Evolutionary conservation across 2,888 invertebrate species (phyloP).

Genomic region (Tineola bisselliella): DNA sequence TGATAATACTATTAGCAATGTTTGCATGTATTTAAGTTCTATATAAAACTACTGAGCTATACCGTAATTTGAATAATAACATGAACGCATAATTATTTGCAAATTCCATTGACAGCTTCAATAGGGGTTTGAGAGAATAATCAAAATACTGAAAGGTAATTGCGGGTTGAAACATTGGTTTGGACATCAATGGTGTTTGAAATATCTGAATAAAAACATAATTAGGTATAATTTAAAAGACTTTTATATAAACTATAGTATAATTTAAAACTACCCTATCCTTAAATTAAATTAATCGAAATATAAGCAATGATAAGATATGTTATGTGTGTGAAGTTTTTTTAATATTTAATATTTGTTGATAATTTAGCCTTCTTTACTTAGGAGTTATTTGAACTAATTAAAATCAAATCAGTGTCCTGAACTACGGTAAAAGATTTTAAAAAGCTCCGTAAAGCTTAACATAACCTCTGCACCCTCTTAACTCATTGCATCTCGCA

Average conservation of each 20-base stretch:
- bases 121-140: background rate
- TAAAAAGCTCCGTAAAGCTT: background rate
- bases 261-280: too few relatives aligned
- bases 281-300: too few relatives aligned
- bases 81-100: background rate
- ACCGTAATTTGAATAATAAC: background rate
- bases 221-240: too few relatives aligned
- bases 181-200: background rate
- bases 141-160: background rate
- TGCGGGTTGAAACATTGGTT: background rate
- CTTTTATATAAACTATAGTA: too few relatives aligned
- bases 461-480: constrained; percentile 10
- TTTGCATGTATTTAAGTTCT: too few relatives aligned
- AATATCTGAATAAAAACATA: background rate
- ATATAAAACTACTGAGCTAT: too few relatives aligned
- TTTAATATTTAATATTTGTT: too few relatives aligned
- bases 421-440: background rate
- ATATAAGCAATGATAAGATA: too few relatives aligned
- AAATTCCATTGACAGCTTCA: background rate
- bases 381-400: background rate
- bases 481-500: constrained; percentile 2
- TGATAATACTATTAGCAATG: too few relatives aligned
- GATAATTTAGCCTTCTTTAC: too few relatives aligned
- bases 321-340: too few relatives aligned
- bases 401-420: background rate